These are phyloP conservation scores for Patella caerulea DNA, from an alignment of 2,888 invertebrate genomes.

Conservation along the genomic window DNA sequence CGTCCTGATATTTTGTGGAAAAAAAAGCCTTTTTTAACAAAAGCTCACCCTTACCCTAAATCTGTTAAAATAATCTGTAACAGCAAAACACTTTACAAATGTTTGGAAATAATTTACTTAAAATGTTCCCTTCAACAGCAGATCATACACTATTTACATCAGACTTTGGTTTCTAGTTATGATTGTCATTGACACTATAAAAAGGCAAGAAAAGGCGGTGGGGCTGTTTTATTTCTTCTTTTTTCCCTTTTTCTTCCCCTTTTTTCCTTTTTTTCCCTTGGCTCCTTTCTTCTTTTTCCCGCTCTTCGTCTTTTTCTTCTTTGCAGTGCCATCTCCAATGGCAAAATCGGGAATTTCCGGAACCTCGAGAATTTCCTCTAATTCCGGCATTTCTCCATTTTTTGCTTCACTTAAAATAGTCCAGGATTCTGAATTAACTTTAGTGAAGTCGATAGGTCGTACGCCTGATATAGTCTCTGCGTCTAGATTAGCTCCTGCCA, in stretches of 20 bases:
- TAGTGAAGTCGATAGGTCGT: slow-evolving; percentile 48
- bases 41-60: too few species aligned
- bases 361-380: slow-evolving; percentile 50
- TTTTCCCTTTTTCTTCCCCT: slow-evolving; percentile 44
- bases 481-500: slow-evolving; percentile 52
- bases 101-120: too few species aligned
- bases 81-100: too few species aligned
- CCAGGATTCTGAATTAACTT: slow-evolving; percentile 50
- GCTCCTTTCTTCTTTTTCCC: slow-evolving; percentile 41
- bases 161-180: too few species aligned
- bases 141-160: too few species aligned
- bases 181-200: too few species aligned
- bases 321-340: slow-evolving; percentile 46
- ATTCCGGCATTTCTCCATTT: slow-evolving; percentile 55
- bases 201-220: too few species aligned
- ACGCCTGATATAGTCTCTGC: slow-evolving; percentile 47
- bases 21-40: too few species aligned
- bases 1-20: too few species aligned
- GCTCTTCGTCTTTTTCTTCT: slow-evolving; percentile 47
- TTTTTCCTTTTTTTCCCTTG: slow-evolving; percentile 34
- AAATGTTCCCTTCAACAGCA: too few species aligned
- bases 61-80: too few species aligned
- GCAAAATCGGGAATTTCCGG: slow-evolving; percentile 53
- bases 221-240: slow-evolving; percentile 41
- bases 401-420: slow-evolving; percentile 48